These are phyloP conservation scores for Plectrocnemia conspersa DNA, from an alignment of 1,140 invertebrate species.

Conservation along the genomic window DNA sequence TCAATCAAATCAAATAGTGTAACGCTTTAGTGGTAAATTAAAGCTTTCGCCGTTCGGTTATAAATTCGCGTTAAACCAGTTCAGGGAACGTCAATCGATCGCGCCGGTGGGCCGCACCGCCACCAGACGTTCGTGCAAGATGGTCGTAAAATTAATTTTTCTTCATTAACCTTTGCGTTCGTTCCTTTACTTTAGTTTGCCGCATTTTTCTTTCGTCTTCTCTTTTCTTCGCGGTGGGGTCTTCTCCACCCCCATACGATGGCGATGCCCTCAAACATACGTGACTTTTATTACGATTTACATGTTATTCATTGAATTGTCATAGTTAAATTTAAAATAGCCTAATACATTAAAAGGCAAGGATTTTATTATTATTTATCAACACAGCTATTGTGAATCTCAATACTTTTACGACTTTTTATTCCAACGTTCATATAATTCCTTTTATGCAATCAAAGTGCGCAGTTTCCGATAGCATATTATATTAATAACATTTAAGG, in stretches of 20 bases:
- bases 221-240: slow-evolving; percentile 25
- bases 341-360: no score
- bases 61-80: slow-evolving; percentile 24
- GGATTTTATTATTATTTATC: no score
- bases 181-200: slow-evolving; percentile 32
- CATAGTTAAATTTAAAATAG: no score
- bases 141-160: slow-evolving; percentile 37
- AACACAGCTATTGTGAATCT: no score
- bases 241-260: not conserved
- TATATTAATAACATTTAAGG: no score
- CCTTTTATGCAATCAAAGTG: no score
- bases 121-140: slow-evolving; percentile 34
- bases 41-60: no score
- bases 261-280: not conserved
- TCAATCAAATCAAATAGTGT: no score
- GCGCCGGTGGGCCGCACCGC: slow-evolving; percentile 15
- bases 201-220: slow-evolving; percentile 34
- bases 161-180: slow-evolving; percentile 36
- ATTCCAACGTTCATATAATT: no score
- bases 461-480: no score
- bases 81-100: slow-evolving; percentile 26
- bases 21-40: no score
- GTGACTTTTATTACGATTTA: not conserved
- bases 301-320: slow-evolving; percentile 10
- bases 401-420: no score